These are phyloP conservation scores for Lagopus muta DNA, from an alignment of 2,113 vertebrate genomes.

Conservation along the genomic window DNA sequence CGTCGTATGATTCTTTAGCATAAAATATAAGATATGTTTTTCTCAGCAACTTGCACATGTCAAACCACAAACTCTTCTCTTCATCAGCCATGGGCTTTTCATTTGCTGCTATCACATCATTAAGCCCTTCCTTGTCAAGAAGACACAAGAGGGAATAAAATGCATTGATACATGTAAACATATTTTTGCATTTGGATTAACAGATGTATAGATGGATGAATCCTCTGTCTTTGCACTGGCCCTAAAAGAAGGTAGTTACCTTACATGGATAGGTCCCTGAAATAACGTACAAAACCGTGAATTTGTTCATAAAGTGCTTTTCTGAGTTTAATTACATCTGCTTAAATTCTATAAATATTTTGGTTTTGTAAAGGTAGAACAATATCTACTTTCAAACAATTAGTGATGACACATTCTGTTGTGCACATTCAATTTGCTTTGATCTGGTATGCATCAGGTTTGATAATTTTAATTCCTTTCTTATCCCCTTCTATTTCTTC, in stretches of 20 bases:
- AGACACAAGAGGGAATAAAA: neutral
- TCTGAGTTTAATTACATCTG: neutral
- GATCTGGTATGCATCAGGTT: neutral
- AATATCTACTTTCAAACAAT: neutral
- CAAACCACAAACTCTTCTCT: neutral
- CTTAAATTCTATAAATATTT: neutral
- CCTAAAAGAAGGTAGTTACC: neutral
- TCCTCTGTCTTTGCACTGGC: neutral
- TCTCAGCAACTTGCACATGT: neutral
- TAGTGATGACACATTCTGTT: neutral
- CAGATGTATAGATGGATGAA: neutral
- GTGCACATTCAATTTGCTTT: neutral
- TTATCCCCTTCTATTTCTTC: neutral
- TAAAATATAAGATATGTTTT: neutral
- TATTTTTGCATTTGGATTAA: neutral
- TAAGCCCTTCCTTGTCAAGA: neutral
- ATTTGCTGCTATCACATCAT: neutral
- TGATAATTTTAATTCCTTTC: neutral
- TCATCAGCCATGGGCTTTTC: neutral
- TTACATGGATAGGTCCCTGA: neutral
- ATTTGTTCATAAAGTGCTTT: neutral
- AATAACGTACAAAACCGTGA: rapidly evolving
- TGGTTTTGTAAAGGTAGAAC: neutral
- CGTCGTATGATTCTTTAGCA: neutral
- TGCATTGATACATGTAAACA: neutral